phyloP scores from a whole-genome alignment of 2,888 invertebrate genomes.

The Macroteleia sp. region DNA sequence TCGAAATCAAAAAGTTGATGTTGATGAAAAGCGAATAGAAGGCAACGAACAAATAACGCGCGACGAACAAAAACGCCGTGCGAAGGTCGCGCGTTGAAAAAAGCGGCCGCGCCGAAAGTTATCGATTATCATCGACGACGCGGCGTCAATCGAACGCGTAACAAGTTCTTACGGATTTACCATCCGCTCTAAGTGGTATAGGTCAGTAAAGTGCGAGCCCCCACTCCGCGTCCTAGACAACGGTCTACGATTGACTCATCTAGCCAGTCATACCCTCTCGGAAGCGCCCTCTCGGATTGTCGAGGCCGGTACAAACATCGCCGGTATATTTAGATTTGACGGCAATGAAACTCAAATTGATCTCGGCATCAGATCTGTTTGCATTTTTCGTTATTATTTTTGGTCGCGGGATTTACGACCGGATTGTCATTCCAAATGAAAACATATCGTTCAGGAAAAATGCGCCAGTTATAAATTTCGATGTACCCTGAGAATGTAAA shows the following conservation, averaged over 20 bases:
- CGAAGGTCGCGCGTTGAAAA: no score
- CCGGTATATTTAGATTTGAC: constrained; percentile 53
- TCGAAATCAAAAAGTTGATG: no score
- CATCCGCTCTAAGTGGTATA: constrained; percentile 77
- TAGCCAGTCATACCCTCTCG: constrained; percentile 76
- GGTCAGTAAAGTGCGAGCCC: constrained; percentile 80
- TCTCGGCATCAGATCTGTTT: constrained; percentile 1
- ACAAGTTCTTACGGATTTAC: constrained; percentile 65
- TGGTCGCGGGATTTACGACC: constrained; percentile 1
- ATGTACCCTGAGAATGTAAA: not conserved
- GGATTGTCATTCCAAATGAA: not conserved
- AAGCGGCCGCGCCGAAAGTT: no score
- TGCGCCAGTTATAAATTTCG: not conserved
- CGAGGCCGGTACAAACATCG: constrained; percentile 57
- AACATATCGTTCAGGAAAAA: not conserved
- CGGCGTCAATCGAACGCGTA: constrained; percentile 56
- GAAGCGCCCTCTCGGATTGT: constrained; percentile 60
- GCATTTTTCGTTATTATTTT: constrained; percentile 23
- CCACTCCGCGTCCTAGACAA: constrained; percentile 78
- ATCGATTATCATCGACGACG: constrained; percentile 47
- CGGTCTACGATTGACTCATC: constrained; percentile 83
- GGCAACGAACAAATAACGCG: not conserved
- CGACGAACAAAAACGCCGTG: no score
- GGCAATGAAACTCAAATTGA: constrained; percentile 36
- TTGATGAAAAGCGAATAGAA: no score